Evolutionary conservation across 2,797 vertebrate species (phyloP), one percentile per base, ranked within the genome.

Genomic region (Mormyrops attenuatus): DNA sequence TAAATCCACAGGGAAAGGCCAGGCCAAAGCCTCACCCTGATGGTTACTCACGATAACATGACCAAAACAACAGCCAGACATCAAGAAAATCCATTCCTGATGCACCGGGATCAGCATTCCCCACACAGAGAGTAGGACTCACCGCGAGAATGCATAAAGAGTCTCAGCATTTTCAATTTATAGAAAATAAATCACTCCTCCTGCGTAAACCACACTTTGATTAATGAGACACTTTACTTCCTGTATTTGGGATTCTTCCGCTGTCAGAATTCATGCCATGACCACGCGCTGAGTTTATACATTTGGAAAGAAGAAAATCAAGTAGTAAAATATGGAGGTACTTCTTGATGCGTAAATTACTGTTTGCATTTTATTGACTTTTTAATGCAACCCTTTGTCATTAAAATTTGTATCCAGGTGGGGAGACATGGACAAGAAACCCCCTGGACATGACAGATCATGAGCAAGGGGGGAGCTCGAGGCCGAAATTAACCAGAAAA

Each of bases 181-280:
- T 77, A 77, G 73, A 77, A 77, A 77, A 77, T 77, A 77, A 77
- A 38, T 77, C 73, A 69, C 63, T 69, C 63, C 63, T 41, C 38
- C 34, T 77, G 38, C 7, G 73, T 77, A 77, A 77, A 77, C 73
- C 73, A 6, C 30, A 6, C 15, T 77, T 41, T 38, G 73, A 77
- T 77, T 77, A 77, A 77, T 77, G 73, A 77, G 73, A 77, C 38
- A 77, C 73, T 77, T 77, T 17, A 41, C 73, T 77, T 77, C 30
- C 73, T 77, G 30, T 77, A 77, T 77, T 77, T 41, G 34, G 73
- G 34, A 77, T 77, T 77, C 34, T 77, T 77, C 41, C 1, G 15
- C 38, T 77, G 17, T 77, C 73, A 44, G 38, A 77, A 77, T 77
- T 44, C 73, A 44, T 44, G 2, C 30, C 73, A 17, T 17, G 13